Evolutionary conservation across 2,113 vertebrate species (phyloP), one percentile per base, ranked within the genome.

Genomic region (Paedocypris sp.): DNA sequence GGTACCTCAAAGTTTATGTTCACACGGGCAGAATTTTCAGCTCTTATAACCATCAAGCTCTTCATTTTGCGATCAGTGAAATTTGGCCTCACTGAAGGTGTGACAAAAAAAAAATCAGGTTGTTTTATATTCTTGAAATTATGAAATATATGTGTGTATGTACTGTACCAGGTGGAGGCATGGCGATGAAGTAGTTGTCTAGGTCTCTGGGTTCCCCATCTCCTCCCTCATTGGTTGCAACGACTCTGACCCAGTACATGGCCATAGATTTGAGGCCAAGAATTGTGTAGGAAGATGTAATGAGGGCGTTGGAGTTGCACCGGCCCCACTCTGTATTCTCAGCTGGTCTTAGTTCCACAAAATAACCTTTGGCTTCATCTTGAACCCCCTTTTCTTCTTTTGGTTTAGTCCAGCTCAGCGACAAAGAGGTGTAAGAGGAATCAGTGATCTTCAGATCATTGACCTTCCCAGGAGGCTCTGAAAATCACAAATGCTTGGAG

Each of bases 1-100:
- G 54, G 67, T 62, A 92, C 91, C 79, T 88, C 76, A 69, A 91
- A 93, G 62, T 83, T 79, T 36, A 90, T 75, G 59, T 78, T 87
- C 67, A 91, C 63, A 1, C 78, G 77, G 38, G 85, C 60, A 1
- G 82, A 51, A 66, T 87, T 81, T 53, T 91, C 90, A 54, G 79
- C 85, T 77, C 57, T 88, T 60, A 89, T 67, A 3, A 78, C 66
- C 69, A 92, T 76, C 5, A 79, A 78, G 64, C 70, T 86, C 73
- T 84, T 88, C n/a, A 79, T 71, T 22, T 77, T 85, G 65, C 68
- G 71, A 70, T 89, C 81, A 61, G 81, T 77, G 20, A 94, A 84
- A 15, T 72, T 86, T 69, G 91, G 90, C 62, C 56, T 63, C 52
- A 90, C 91, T 94, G 75, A 58, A 60, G 39, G 10, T 13, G 8